Evolutionary conservation across 2,888 invertebrate genomes (phyloP), one percentile per base, ranked within the genome.

Genomic region (Chloroclysta siterata): DNA sequence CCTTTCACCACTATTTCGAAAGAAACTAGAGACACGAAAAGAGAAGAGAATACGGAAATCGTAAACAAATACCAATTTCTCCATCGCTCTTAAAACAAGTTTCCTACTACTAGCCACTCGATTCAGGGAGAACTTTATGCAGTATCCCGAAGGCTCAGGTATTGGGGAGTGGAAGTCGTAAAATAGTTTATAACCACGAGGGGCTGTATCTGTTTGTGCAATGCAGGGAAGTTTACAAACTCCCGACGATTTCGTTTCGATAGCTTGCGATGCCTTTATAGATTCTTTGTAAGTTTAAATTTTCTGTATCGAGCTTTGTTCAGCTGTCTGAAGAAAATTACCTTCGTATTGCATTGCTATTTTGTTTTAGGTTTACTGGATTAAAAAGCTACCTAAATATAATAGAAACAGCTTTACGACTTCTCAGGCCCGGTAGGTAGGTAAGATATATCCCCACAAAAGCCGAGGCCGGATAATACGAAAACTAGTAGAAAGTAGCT

Each of bases 101-200:
- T 42, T 28, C 33, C 8, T 7, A 5, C n/a, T 5, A 7, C 2
- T 33, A 11, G 13, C 22, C 48, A 39, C 47, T 39, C 59, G 42
- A 55, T 55, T 59, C 53, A 57, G 42, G 56, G 57, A 57, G 60
- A 68, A 65, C 55, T 67, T 65, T 69, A 64, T 62, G 56, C 60
- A 52, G 66, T 56, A 28, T 70, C 72, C 76, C 72, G 62, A 69
- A 69, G 73, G 69, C 73, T 60, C 52, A 33, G 47, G 41, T 41
- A 41, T 48, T 47, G 8, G 78, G 36, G 77, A 79, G 82, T 81
- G 75, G 77, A 78, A 79, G 77, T 83, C 85, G 81, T 89, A 89
- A 89, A 89, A 87, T 83, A 80, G 85, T 88, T 39, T 84, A 84
- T 83, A 66, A 61, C 66, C 76, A 79, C 74, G 74, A 78, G 71